Evolutionary conservation across 2,888 invertebrate genomes (phyloP).

Genomic region (Anagyrus pseudococci): DNA sequence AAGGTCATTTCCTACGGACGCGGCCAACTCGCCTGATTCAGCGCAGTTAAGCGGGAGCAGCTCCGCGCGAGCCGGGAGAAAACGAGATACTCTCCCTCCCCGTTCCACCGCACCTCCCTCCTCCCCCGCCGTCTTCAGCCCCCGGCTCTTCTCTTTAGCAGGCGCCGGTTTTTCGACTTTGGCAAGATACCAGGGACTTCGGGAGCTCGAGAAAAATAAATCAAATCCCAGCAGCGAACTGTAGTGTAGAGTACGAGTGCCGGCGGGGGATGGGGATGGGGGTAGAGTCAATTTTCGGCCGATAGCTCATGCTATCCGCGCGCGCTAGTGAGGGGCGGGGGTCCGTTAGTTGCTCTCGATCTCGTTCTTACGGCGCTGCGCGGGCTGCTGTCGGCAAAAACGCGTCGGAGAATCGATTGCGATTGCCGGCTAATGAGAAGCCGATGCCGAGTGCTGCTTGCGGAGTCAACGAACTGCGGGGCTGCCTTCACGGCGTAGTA

Average conservation of each 20-base stretch:
- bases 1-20: constrained; percentile 16
- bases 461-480: not conserved
- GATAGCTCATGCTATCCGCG: not conserved
- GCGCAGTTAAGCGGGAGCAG: constrained; percentile 27
- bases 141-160: too few relatives aligned
- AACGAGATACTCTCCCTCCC: too few relatives aligned
- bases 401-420: too few relatives aligned
- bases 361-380: too few relatives aligned
- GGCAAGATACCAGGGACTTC: constrained; percentile 10
- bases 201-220: constrained; percentile 16
- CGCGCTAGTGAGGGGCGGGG: too few relatives aligned
- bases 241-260: not conserved
- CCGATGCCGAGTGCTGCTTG: too few relatives aligned
- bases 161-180: constrained; percentile 28
- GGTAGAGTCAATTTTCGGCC: constrained; percentile 23
- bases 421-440: too few relatives aligned
- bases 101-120: too few relatives aligned
- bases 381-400: too few relatives aligned
- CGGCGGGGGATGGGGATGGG: not conserved
- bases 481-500: not conserved
- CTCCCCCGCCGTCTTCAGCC: constrained; percentile 10
- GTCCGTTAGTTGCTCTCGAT: too few relatives aligned
- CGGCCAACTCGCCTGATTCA: too few relatives aligned
- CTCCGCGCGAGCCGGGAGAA: constrained; percentile 22
- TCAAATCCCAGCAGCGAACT: constrained; percentile 1